These are phyloP conservation scores for Drosophila orosa DNA, from an alignment of 1,140 invertebrate species.

Conservation along the genomic window DNA sequence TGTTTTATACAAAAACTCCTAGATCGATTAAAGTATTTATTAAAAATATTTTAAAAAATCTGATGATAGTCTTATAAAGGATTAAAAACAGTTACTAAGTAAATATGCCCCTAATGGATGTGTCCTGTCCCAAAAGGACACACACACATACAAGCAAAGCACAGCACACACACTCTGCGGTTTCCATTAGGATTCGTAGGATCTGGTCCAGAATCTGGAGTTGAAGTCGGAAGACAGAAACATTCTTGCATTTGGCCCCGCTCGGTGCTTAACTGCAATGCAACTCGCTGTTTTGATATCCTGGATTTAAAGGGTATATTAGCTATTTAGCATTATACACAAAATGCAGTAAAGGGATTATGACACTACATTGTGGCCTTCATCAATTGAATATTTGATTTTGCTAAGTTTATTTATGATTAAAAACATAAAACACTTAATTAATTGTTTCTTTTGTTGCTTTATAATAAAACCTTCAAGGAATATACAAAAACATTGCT, in stretches of 20 bases:
- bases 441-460: neutral
- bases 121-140: constrained; percentile 21
- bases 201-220: constrained; percentile 18
- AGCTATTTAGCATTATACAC: neutral
- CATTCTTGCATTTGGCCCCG: constrained; percentile 21
- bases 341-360: neutral
- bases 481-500: no score
- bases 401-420: neutral
- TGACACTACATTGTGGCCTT: neutral
- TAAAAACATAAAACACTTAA: neutral
- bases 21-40: neutral
- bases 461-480: no score
- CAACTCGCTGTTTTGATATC: constrained; percentile 7
- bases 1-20: neutral
- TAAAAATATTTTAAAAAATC: neutral
- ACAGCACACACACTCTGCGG: constrained; percentile 5
- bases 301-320: neutral
- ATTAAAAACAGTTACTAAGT: constrained; percentile 44
- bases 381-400: neutral
- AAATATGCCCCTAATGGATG: constrained; percentile 43
- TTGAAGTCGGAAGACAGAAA: constrained; percentile 22
- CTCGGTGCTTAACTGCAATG: constrained; percentile 13
- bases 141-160: constrained; percentile 5
- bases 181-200: constrained; percentile 35
- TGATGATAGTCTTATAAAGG: neutral